These are phyloP conservation scores for Mergus octosetaceus DNA, from an alignment of 2,797 vertebrate species.

Conservation along the genomic window DNA sequence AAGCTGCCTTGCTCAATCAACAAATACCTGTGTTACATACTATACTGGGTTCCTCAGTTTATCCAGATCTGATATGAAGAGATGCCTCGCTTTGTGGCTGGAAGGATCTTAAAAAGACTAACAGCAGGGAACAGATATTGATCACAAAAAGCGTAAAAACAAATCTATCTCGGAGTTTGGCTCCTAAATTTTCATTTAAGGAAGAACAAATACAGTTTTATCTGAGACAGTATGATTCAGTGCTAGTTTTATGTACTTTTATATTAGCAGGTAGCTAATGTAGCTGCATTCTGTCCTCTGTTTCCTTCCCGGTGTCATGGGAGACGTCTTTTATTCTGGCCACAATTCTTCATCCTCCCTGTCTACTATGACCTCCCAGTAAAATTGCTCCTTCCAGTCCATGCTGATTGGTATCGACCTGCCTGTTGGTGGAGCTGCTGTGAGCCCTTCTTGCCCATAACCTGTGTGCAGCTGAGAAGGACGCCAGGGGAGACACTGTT, in stretches of 20 bases:
- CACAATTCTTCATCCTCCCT: background rate
- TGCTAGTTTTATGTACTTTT: background rate
- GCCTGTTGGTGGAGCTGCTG: background rate
- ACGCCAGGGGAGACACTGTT: background rate
- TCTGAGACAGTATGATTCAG: background rate
- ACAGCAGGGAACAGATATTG: background rate
- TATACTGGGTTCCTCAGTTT: background rate
- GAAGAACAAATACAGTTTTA: background rate
- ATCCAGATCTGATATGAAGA: background rate
- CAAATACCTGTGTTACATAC: background rate
- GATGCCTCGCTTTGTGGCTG: background rate
- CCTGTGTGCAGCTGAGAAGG: background rate
- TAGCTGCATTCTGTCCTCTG: background rate
- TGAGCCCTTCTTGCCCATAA: background rate
- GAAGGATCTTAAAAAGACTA: background rate
- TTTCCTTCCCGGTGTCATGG: too few relatives aligned
- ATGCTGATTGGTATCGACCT: background rate
- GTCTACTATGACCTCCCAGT: background rate
- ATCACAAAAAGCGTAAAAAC: background rate
- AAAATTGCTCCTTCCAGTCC: background rate
- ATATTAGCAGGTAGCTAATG: background rate
- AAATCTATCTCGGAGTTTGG: background rate
- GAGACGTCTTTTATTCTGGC: background rate
- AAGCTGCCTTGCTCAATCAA: background rate
- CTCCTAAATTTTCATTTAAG: background rate